phyloP scores from a whole-genome alignment of 53 echinoderm and acorn worm genomes.

The Crossaster papposus region DNA sequence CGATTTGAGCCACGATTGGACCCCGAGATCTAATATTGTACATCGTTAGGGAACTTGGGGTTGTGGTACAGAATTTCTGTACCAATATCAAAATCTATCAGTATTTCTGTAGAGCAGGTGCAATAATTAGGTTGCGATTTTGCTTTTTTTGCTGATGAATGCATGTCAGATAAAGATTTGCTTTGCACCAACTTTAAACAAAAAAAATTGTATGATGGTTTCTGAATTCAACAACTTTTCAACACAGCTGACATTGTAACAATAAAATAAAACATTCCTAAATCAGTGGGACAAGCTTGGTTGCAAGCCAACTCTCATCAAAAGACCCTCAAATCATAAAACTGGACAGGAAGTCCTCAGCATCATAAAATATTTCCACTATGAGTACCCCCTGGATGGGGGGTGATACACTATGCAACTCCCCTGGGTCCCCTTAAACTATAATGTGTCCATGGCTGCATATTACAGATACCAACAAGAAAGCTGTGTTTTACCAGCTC shows the following conservation, averaged over 20 bases:
- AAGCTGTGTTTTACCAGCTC: constrained; percentile 11
- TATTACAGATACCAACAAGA: constrained; percentile 35
- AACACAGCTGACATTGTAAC: not conserved
- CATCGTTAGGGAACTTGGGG: too few species aligned
- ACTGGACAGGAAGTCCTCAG: constrained; percentile 20
- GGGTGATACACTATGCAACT: not conserved
- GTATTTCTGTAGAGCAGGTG: too few species aligned
- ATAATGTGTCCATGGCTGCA: constrained; percentile 48
- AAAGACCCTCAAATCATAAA: not conserved
- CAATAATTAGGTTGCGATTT: too few species aligned
- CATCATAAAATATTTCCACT: constrained; percentile 54
- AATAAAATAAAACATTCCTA: not conserved
- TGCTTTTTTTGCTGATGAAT: too few species aligned
- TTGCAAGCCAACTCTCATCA: not conserved
- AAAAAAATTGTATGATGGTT: too few species aligned
- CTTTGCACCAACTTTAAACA: too few species aligned
- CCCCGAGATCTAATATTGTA: too few species aligned
- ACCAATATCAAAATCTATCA: too few species aligned
- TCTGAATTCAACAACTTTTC: too few species aligned
- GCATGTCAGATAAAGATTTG: too few species aligned
- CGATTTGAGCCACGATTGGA: too few species aligned
- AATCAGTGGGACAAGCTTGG: not conserved
- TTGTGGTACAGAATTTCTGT: too few species aligned
- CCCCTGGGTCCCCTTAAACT: constrained; percentile 44
- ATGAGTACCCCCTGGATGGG: constrained; percentile 49